Base-by-base conservation (phyloP, 2,888 invertebrate genomes). In the Cenopis cana region DNA sequence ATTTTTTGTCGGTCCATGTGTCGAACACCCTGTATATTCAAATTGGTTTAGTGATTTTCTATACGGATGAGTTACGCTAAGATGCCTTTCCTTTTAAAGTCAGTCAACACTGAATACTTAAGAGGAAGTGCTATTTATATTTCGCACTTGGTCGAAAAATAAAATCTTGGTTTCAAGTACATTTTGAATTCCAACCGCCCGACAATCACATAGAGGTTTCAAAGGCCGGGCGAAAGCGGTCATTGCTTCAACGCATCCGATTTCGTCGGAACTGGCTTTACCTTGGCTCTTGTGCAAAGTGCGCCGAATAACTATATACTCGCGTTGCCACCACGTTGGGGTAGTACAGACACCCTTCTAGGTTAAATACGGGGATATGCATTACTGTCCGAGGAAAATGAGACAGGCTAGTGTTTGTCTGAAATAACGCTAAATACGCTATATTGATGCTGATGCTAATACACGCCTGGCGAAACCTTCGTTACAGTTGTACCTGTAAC, bases 231-330 rank as follows among this genome's bases (percentile, higher is more conserved):
- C n/a, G 46, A 14, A n/a, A 29, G 38, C 36, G 59, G 65, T n/a
- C 65, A 70, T 66, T 46, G 70, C 46, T 60, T 46, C 60, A 60
- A 60, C 60, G 55, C 60, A 66, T 66, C 70, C 59, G 70, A 66
- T 71, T 70, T 66, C 49, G 55, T 52, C 46, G 11, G 36, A 36
- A 10, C 59, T 52, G 57, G 64, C 64, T 59, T 69, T 64, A 69
- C 69, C 65, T 69, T 50, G 50, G 57, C 64, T 62, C 61, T 50
- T 59, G 65, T 69, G 69, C 29, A 57, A 69, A 69, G 56, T 57
- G 38, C 64, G 55, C 52, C n/a, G 62, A 62, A 65, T 69, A 69
- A 69, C 65, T 57, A 41, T 11, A 41, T 38, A 11, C 64, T 69
- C 55, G 59, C 69, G 52, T 12, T 52, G 69, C 69, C 38, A 52